Evolutionary conservation across 2,888 invertebrate species (phyloP).

Genomic region (Auanema freiburgensis): DNA sequence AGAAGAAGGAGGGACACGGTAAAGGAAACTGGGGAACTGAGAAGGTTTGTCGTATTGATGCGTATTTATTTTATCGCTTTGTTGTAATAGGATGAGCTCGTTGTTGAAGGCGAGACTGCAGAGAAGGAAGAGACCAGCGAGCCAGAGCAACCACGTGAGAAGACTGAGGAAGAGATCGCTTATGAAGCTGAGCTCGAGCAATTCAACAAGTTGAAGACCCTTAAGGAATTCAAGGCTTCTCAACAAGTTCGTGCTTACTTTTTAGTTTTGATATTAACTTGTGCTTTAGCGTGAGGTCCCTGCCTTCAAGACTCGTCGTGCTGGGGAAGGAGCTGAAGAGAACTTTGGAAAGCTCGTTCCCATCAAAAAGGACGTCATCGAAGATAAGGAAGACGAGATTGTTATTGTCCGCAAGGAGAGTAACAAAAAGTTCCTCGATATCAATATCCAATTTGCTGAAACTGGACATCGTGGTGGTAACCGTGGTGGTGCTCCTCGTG

Average conservation of each 20-base stretch:
- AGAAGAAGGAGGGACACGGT: constrained; percentile 66
- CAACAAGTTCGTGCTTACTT: constrained; percentile 25
- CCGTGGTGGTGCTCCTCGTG: constrained; percentile 22
- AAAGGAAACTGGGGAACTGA: constrained; percentile 62
- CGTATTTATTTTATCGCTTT: background rate
- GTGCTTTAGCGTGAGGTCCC: constrained; percentile 10
- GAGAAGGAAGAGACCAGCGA: constrained; percentile 38
- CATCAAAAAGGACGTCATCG: constrained; percentile 47
- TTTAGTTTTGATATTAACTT: constrained; percentile 2
- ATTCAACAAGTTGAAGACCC: constrained; percentile 58
- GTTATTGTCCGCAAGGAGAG: constrained; percentile 34
- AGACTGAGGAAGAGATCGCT: constrained; percentile 51
- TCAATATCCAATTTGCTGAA: constrained; percentile 48
- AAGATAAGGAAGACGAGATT: constrained; percentile 43
- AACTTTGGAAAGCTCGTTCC: constrained; percentile 47
- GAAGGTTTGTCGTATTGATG: constrained; percentile 23
- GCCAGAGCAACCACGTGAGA: constrained; percentile 43
- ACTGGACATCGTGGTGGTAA: constrained; percentile 24
- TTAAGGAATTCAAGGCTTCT: constrained; percentile 53
- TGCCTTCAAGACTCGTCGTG: constrained; percentile 59
- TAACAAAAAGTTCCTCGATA: constrained; percentile 46
- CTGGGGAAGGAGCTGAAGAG: constrained; percentile 48
- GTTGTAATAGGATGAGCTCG: constrained; percentile 46
- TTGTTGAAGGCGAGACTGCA: constrained; percentile 49
- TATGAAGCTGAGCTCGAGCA: constrained; percentile 42